Percentiles rank a stretch among this genome's conserved stretches.
Conservation (phyloP, 2,113 vertebrate species). For the Aegotheles bennettii region DNA sequence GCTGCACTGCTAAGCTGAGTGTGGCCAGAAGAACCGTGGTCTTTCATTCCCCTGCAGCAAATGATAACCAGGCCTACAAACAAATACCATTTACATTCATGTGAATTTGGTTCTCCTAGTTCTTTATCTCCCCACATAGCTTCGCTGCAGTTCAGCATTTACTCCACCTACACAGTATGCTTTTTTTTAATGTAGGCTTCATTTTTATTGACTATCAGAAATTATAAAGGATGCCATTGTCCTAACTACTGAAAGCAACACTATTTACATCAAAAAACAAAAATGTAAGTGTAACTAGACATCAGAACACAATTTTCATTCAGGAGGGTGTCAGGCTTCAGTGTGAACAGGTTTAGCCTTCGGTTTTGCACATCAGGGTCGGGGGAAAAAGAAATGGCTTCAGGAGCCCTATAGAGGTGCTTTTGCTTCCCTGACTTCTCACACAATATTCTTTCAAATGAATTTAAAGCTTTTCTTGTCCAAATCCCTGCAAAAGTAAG, state of each 20-base stretch:
- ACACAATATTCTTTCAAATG: slow-evolving; percentile 74
- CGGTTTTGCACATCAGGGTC: neutral
- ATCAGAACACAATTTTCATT: neutral
- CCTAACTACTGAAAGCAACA: neutral
- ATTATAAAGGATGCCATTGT: neutral
- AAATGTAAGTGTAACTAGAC: neutral
- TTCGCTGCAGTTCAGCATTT: neutral
- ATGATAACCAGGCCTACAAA: neutral
- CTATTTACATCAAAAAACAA: neutral
- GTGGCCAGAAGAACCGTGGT: neutral
- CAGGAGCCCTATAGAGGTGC: slow-evolving; percentile 46
- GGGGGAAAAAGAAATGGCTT: neutral
- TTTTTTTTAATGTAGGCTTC: neutral
- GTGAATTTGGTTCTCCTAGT: neutral
- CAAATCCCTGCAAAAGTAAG: slow-evolving; percentile 74
- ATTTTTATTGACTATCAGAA: neutral
- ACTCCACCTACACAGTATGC: too few relatives aligned
- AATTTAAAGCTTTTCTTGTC: slow-evolving; percentile 77
- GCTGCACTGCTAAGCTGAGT: rapidly evolving
- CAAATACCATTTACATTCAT: neutral
- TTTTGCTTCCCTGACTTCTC: slow-evolving; percentile 73
- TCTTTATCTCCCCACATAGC: neutral
- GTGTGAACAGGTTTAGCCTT: neutral
- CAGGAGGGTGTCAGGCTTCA: neutral
- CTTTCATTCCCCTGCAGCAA: neutral